Percentiles rank a stretch among this genome's conserved stretches.
These are phyloP conservation scores for Lasioglossum zephyrum DNA, from an alignment of 2,888 invertebrate species.

Conservation along the genomic window DNA sequence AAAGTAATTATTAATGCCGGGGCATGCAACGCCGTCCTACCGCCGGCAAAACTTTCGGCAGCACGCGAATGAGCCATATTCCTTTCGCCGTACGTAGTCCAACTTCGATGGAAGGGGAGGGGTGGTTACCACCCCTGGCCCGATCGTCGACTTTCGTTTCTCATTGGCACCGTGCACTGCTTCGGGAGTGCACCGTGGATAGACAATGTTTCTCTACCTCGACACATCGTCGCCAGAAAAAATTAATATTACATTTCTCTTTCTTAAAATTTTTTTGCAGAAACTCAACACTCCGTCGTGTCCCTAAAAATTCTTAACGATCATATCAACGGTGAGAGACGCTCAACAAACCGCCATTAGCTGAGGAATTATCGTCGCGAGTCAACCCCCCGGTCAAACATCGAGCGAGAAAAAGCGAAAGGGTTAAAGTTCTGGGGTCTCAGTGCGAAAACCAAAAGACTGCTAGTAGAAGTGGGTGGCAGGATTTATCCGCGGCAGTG, in stretches of 20 bases:
- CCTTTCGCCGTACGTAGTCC: slow-evolving; percentile 74
- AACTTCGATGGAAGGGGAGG: slow-evolving; percentile 76
- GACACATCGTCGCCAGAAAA: not conserved
- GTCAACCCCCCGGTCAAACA: not conserved
- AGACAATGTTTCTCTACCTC: not conserved
- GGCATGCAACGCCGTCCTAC: slow-evolving; percentile 79
- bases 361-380: not conserved
- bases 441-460: slow-evolving; percentile 70
- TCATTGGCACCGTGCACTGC: slow-evolving; percentile 75
- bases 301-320: not conserved
- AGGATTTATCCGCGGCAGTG: slow-evolving; percentile 68
- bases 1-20: slow-evolving; percentile 83
- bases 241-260: not conserved
- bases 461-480: slow-evolving; percentile 46
- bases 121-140: slow-evolving; percentile 68
- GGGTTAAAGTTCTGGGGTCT: slow-evolving; percentile 33
- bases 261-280: not conserved
- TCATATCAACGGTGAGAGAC: too few relatives aligned
- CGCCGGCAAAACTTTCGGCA: slow-evolving; percentile 80
- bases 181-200: slow-evolving; percentile 47
- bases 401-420: not conserved
- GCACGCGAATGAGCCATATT: slow-evolving; percentile 83
- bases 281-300: too few relatives aligned
- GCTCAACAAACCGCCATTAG: not conserved
- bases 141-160: slow-evolving; percentile 76